Evolutionary conservation across 1,140 invertebrate genomes (phyloP).

Genomic region (Lordiphosa clarofinis): DNA sequence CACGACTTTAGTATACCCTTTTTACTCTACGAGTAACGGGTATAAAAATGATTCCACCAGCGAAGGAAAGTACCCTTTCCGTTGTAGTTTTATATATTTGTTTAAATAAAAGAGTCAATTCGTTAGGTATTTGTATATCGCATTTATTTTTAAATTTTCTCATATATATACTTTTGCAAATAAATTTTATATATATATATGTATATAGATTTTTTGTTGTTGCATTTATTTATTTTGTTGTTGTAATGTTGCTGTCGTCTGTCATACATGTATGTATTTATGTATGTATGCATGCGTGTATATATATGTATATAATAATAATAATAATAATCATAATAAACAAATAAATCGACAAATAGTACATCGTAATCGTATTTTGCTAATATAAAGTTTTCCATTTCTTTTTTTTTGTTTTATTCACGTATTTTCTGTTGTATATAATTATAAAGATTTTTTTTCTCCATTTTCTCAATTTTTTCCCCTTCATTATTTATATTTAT

Average conservation of each 20-base stretch:
- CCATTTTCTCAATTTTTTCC: conserved; percentile 2
- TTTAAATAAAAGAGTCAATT: conserved; percentile 7
- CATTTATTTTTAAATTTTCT: conserved; percentile 69
- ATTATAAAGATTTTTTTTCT: conserved; percentile 14
- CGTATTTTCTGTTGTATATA: conserved; percentile 10
- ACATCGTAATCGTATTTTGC: conserved; percentile 34
- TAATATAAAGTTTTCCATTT: conserved; percentile 24
- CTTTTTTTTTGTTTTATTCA: conserved; percentile 2
- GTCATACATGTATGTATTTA: conserved; percentile 27
- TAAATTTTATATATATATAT: conserved; percentile 48
- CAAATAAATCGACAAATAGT: conserved; percentile 54
- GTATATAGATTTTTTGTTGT: conserved; percentile 23
- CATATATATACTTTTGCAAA: conserved; percentile 63
- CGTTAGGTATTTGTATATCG: conserved; percentile 58
- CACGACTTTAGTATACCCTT: too few species aligned
- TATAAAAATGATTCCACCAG: too few species aligned
- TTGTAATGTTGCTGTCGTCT: conserved; percentile 20
- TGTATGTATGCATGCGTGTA: conserved; percentile 1
- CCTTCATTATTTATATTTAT: conserved; percentile 6
- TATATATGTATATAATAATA: conserved; percentile 27
- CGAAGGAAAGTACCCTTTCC: too few species aligned
- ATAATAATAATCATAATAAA: conserved; percentile 32
- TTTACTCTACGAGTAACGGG: too few species aligned
- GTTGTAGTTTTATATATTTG: too few species aligned
- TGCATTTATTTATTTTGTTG: conserved; percentile 18